Evolutionary conservation across 2,797 vertebrate genomes (phyloP).

Genomic region (Periophthalmus magnuspinnatus): DNA sequence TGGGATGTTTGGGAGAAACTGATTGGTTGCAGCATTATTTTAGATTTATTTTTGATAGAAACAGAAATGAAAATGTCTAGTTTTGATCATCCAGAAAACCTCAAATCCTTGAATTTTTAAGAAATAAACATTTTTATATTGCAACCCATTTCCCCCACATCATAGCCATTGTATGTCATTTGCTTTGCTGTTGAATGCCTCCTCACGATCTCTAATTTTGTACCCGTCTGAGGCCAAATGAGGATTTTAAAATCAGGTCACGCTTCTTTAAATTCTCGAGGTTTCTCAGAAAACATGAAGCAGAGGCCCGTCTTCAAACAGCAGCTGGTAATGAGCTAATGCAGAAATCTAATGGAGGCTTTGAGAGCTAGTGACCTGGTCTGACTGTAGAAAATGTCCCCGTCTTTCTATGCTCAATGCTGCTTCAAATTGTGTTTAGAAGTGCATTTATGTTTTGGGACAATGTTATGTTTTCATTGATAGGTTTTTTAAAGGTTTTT

Average conservation of each 20-base stretch:
- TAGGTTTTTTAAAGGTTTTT: background rate
- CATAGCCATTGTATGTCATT: too few species aligned
- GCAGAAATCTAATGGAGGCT: slow-evolving; percentile 4
- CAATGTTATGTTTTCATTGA: background rate
- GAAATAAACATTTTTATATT: background rate
- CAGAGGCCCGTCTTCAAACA: slow-evolving; percentile 12
- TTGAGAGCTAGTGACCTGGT: slow-evolving; percentile 5
- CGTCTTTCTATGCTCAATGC: background rate
- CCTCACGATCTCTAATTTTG: background rate
- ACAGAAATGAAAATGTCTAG: too few species aligned
- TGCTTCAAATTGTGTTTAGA: background rate
- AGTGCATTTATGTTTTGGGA: background rate
- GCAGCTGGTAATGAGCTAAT: slow-evolving; percentile 12
- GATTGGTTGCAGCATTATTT: too few species aligned
- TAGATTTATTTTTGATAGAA: too few species aligned
- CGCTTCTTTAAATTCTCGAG: slow-evolving; percentile 10
- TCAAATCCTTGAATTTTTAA: background rate
- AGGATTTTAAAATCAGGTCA: slow-evolving; percentile 37
- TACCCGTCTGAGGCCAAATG: background rate
- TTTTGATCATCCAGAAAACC: too few species aligned
- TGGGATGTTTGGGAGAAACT: too few species aligned
- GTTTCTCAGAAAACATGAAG: slow-evolving; percentile 30
- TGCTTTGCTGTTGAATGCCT: background rate
- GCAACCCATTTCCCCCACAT: background rate
- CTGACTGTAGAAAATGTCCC: background rate